phyloP scores from a whole-genome alignment of 2,888 invertebrate genomes.

The Anoncus sp. region DNA sequence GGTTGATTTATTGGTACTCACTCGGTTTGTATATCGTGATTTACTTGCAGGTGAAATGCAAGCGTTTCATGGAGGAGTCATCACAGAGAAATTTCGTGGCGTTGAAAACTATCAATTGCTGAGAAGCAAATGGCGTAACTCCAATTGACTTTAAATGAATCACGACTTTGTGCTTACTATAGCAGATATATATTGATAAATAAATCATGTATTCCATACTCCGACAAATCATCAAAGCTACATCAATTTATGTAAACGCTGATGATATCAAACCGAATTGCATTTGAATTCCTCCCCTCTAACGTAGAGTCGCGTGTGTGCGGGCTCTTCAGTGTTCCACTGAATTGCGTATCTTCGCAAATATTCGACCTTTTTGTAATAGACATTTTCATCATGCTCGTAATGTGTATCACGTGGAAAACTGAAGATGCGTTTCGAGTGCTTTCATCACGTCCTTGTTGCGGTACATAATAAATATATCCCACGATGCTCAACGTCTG shows the following conservation, averaged over 20 bases:
- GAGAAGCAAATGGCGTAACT: neutral
- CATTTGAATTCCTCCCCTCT: conserved; percentile 20
- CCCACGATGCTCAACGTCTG: conserved; percentile 64
- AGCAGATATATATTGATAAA: conserved; percentile 15
- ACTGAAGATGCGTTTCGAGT: conserved; percentile 50
- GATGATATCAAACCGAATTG: conserved; percentile 19
- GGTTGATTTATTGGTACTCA: neutral
- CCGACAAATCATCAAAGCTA: conserved; percentile 3
- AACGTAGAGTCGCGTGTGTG: conserved; percentile 16
- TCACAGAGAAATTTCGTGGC: neutral
- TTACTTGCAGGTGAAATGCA: neutral
- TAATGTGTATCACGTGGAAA: conserved; percentile 18
- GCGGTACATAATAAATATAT: conserved; percentile 49
- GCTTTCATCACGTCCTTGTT: conserved; percentile 25
- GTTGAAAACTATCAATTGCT: neutral
- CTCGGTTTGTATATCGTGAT: neutral
- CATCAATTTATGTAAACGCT: conserved; percentile 13
- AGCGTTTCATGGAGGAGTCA: conserved; percentile 10
- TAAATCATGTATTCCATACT: conserved; percentile 20
- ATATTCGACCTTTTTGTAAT: neutral
- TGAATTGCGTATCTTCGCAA: conserved; percentile 3
- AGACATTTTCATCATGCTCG: neutral
- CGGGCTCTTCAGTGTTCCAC: conserved; percentile 3
- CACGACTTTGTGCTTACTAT: neutral
- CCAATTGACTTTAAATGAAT: neutral